Percentiles rank a stretch among this genome's conserved stretches.
phyloP scores from a whole-genome alignment of 2,888 invertebrate species.

The Anthophora plumipes region DNA sequence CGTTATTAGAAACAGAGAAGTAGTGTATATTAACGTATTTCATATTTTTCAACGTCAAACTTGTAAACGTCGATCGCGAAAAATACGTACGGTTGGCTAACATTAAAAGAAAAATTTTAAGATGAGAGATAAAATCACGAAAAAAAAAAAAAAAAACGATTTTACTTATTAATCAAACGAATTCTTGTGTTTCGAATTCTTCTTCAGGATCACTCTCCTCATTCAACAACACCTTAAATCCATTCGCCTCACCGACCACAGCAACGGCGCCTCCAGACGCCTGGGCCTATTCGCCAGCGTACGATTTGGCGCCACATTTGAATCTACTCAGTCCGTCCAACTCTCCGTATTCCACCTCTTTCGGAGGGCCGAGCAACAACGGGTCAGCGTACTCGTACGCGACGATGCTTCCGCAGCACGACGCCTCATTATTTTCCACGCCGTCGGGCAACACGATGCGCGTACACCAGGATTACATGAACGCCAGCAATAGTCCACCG shows the following conservation, averaged over 20 bases:
- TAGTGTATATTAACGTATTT: too few species aligned
- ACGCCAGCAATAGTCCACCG: constrained; percentile 88
- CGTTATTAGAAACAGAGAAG: too few species aligned
- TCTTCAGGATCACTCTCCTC: constrained; percentile 86
- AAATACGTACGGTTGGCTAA: too few species aligned
- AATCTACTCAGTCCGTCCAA: constrained; percentile 90
- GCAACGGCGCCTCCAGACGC: constrained; percentile 90
- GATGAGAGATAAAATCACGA: background rate
- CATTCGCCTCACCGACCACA: constrained; percentile 86
- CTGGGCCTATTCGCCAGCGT: constrained; percentile 92
- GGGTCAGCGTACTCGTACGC: constrained; percentile 82
- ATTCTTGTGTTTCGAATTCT: background rate
- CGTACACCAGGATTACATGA: constrained; percentile 89
- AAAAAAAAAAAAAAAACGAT: too few species aligned
- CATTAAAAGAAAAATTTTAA: too few species aligned
- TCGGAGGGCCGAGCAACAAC: constrained; percentile 80
- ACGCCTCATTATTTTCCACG: constrained; percentile 89
- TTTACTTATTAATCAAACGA: background rate
- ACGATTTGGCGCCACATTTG: constrained; percentile 91
- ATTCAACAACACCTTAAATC: constrained; percentile 86
- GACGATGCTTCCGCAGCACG: constrained; percentile 89
- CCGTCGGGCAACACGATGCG: constrained; percentile 85
- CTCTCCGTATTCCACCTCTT: constrained; percentile 88
- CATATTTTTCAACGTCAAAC: too few species aligned
- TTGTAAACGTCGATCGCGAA: too few species aligned